phyloP scores from a whole-genome alignment of 2,797 vertebrate species.

The Todus mexicanus region DNA sequence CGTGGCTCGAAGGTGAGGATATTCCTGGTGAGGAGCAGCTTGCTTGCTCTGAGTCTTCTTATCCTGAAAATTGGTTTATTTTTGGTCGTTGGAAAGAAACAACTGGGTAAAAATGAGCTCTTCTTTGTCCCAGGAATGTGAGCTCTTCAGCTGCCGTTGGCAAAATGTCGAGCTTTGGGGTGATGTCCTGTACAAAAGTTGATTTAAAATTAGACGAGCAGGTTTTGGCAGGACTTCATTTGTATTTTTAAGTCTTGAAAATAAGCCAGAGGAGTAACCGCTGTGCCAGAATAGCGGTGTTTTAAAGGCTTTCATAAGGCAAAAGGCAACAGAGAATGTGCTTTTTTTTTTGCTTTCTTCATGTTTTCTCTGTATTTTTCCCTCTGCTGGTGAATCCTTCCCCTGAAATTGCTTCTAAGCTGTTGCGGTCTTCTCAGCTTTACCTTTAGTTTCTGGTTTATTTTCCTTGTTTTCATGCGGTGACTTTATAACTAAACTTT shows the following conservation, averaged over 20 bases:
- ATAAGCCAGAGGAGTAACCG: neutral
- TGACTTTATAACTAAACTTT: neutral
- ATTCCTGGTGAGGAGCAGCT: neutral
- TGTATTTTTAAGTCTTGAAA: neutral
- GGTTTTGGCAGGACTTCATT: neutral
- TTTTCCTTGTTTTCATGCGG: neutral
- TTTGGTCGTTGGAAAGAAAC: neutral
- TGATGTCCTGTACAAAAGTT: neutral
- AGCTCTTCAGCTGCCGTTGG: neutral
- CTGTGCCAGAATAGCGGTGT: neutral
- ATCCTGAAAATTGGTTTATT: neutral
- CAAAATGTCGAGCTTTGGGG: neutral
- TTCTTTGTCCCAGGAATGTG: neutral
- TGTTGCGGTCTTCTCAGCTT: neutral
- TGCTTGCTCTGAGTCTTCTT: neutral
- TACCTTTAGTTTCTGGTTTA: neutral
- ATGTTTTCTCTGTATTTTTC: neutral
- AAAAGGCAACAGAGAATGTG: neutral
- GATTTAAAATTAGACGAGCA: neutral
- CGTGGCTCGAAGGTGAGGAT: neutral
- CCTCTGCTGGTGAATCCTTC: neutral
- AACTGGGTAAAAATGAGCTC: neutral
- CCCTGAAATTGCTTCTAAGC: neutral
- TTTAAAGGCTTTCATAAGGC: neutral
- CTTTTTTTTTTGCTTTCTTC: neutral